Evolutionary conservation across 2,113 vertebrate genomes (phyloP).

Genomic region (Triplophysa dalaica): DNA sequence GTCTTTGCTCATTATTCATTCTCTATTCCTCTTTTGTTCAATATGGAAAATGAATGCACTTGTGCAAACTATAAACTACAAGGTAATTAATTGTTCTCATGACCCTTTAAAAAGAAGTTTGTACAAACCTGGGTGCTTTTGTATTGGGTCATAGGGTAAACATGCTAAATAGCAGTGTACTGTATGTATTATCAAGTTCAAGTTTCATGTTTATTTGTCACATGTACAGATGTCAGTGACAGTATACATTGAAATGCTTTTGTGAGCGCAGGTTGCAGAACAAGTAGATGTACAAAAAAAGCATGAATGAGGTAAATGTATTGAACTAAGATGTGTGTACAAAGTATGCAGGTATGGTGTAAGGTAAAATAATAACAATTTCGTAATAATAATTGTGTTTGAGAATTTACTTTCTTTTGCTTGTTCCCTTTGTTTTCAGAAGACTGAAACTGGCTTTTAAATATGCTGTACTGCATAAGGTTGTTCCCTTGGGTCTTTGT

Average conservation of each 20-base stretch:
- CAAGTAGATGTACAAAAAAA: no score
- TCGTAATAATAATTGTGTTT: neutral
- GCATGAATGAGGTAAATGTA: no score
- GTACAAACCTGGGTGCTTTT: neutral
- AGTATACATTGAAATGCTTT: no score
- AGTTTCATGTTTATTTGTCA: no score
- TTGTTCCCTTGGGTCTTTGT: neutral
- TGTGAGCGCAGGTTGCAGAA: no score
- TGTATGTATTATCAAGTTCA: no score
- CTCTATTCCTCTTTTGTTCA: neutral
- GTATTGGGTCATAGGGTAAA: neutral
- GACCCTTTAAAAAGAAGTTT: neutral
- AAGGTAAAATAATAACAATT: no score
- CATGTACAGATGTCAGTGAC: neutral
- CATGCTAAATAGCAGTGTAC: neutral
- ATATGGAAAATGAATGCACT: neutral
- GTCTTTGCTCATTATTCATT: neutral
- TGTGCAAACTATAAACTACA: slow-evolving; percentile 19
- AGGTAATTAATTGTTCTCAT: slow-evolving; percentile 7
- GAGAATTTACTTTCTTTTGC: neutral
- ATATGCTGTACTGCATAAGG: no score
- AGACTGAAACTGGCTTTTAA: neutral
- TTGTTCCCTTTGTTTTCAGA: neutral
- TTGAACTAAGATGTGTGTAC: no score
- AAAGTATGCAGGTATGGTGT: no score